Evolutionary conservation across 2,888 invertebrate genomes (phyloP), one percentile per base, ranked within the genome.

Genomic region (Pyrgus malvae): DNA sequence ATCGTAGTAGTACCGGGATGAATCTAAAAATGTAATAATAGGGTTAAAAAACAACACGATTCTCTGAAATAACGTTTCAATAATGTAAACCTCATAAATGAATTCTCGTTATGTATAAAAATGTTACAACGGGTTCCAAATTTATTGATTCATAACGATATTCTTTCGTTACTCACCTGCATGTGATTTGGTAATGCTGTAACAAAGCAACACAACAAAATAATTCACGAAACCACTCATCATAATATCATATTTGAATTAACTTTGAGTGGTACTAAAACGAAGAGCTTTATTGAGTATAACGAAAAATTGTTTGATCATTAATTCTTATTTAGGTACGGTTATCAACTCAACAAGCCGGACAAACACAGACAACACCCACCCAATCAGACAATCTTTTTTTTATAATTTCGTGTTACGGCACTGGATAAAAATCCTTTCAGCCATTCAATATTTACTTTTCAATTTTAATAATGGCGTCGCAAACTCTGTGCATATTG

Each of bases 171-270:
- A 79, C 85, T 79, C 69, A 89, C 89, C 88, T 80, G 86, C 85
- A 66, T 76, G 64, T 27, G 79, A 75, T 67, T 82, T 76, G 40
- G 77, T 71, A 67, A 77, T 67, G 74, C 69, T 80, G 75, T 70
- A 78, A 72, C 77, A 83, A 78, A 90, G 76, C 72, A 88, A 84
- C 71, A 81, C 78, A 78, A 83, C 71, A 62, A 85, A 86, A 84
- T 76, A 81, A 80, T 79, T 81, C 67, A 78, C 67, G 63, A 75
- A 74, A 73, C 66, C 71, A 74, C 76, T 87, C 89, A 90, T 90
- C 83, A 85, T 90, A 87, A 87, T 87, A 76, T 87, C 89, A 90
- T 90, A 74, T 57, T 80, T 78, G 63, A 59, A 61, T 62, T 53
- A 62, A 62, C 70, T 11, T 31, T 12, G 9, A 31, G 8, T 12